phyloP scores from a whole-genome alignment of 1,140 invertebrate genomes.

The Micrasema minimum region DNA sequence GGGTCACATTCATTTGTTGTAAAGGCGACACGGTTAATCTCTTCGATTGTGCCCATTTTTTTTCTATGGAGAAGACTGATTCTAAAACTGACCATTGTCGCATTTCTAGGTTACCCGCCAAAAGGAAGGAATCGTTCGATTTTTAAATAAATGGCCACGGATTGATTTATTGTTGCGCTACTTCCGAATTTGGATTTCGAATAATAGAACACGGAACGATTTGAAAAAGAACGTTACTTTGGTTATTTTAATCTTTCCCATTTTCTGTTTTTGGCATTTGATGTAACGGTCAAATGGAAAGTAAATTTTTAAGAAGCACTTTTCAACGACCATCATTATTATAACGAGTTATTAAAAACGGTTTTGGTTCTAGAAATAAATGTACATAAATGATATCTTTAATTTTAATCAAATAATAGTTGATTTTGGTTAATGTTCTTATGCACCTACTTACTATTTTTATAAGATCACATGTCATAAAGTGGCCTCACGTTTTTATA shows the following conservation, averaged over 20 bases:
- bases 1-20: conserved; percentile 49
- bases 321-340: no score
- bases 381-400: neutral
- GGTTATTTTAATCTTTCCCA: conserved; percentile 25
- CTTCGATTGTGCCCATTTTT: conserved; percentile 44
- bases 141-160: conserved; percentile 37
- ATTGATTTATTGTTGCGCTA: conserved; percentile 38
- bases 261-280: neutral
- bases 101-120: conserved; percentile 5
- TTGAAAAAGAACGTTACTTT: conserved; percentile 26
- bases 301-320: neutral
- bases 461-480: neutral
- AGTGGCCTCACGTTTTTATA: no score
- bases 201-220: conserved; percentile 26
- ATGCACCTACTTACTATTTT: neutral
- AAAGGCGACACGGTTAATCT: conserved; percentile 52
- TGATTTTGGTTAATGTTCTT: neutral
- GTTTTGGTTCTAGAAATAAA: no score
- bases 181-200: conserved; percentile 36
- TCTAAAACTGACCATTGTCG: conserved; percentile 14
- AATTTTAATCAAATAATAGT: neutral
- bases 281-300: conserved; percentile 21
- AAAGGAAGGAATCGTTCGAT: conserved; percentile 10
- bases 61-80: neutral
- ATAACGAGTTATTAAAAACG: no score